These are phyloP conservation scores for Tetramorium bicarinatum DNA, from an alignment of 2,888 invertebrate genomes.

Conservation along the genomic window DNA sequence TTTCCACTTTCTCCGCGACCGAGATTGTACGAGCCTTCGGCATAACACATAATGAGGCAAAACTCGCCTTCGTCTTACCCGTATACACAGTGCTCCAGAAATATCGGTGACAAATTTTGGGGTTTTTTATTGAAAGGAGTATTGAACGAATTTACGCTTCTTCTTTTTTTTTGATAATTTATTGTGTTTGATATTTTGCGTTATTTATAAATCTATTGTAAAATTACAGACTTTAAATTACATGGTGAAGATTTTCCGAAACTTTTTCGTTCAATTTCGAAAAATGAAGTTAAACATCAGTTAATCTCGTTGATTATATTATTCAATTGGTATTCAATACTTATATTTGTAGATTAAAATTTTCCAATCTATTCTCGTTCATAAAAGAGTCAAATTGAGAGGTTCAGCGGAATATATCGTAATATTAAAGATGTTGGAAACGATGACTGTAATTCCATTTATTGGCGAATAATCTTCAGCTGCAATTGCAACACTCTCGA, in stretches of 20 bases:
- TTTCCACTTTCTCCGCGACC: constrained; percentile 83
- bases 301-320: neutral
- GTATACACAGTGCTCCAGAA: constrained; percentile 64
- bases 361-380: neutral
- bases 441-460: constrained; percentile 3
- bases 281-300: neutral
- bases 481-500: constrained; percentile 10
- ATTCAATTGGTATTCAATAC: neutral
- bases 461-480: neutral
- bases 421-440: constrained; percentile 15
- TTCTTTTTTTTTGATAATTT: neutral
- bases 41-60: constrained; percentile 71
- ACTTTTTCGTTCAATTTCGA: neutral
- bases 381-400: neutral
- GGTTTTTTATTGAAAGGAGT: neutral
- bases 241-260: neutral
- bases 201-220: neutral
- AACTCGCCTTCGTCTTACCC: constrained; percentile 72
- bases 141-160: neutral
- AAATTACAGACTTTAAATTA: neutral
- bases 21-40: constrained; percentile 79
- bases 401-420: neutral
- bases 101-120: neutral
- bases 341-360: neutral
- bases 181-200: neutral